phyloP scores from a whole-genome alignment of 2,888 invertebrate species.

The Phorcus lineatus region DNA sequence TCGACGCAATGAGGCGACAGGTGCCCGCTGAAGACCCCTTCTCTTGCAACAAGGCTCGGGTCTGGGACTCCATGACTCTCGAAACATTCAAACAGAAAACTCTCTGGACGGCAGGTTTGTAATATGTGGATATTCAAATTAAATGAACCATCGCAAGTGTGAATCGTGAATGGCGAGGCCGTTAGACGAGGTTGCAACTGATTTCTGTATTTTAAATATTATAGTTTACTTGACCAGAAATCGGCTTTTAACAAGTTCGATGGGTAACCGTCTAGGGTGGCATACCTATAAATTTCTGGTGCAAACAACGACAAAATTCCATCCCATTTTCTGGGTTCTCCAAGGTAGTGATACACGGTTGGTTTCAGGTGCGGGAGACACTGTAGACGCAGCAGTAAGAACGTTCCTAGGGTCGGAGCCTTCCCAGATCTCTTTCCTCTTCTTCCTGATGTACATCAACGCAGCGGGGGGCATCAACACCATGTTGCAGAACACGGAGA shows the following conservation, averaged over 20 bases:
- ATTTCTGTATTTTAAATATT: too few species aligned
- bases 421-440: conserved; percentile 72
- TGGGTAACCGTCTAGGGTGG: too few species aligned
- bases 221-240: too few species aligned
- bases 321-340: too few species aligned
- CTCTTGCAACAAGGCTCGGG: conserved; percentile 54
- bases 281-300: too few species aligned
- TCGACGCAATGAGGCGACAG: conserved; percentile 51
- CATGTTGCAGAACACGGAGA: conserved; percentile 63
- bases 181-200: too few species aligned
- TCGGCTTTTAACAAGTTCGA: too few species aligned
- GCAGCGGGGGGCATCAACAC: conserved; percentile 68
- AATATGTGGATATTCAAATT: too few species aligned
- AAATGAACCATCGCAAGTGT: too few species aligned
- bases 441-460: conserved; percentile 66
- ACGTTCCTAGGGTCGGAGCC: conserved; percentile 71
- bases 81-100: conserved; percentile 56
- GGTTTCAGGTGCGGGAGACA: conserved; percentile 39
- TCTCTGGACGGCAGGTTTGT: conserved; percentile 65
- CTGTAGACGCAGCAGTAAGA: conserved; percentile 60
- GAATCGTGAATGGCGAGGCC: too few species aligned
- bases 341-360: too few species aligned
- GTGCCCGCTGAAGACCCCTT: conserved; percentile 63
- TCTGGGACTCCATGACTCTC: conserved; percentile 68
- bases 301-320: too few species aligned